phyloP scores from a whole-genome alignment of 2,888 invertebrate species.

The Drosophila formosana region DNA sequence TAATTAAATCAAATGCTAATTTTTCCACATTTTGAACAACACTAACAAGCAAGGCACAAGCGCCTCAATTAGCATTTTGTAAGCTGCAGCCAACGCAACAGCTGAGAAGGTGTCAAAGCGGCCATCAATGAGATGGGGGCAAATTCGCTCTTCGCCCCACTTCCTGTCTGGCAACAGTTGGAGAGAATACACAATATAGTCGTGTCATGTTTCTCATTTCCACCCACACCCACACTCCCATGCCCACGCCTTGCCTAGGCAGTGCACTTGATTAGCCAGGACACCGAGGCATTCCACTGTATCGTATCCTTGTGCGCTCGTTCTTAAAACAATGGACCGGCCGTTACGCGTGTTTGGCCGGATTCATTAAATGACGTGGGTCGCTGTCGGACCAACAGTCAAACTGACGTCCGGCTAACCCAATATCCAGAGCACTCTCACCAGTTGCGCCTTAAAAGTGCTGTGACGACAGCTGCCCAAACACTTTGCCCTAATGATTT shows the following conservation, averaged over 20 bases:
- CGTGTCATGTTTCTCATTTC: conserved; percentile 37
- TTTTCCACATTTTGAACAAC: conserved; percentile 34
- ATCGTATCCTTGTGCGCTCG: background rate
- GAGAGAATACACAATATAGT: conserved; percentile 33
- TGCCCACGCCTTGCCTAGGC: conserved; percentile 38
- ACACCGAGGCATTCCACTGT: conserved; percentile 37
- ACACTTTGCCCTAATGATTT: conserved; percentile 50
- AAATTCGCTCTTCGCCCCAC: background rate
- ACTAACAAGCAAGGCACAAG: conserved; percentile 3
- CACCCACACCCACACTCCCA: background rate
- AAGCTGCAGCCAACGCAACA: conserved; percentile 20
- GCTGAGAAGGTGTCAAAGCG: conserved; percentile 28
- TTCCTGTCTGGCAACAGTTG: conserved; percentile 42
- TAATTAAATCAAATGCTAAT: conserved; percentile 63
- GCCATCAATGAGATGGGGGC: conserved; percentile 21
- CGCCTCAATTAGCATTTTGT: conserved; percentile 58
- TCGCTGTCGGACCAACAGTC: conserved; percentile 29
- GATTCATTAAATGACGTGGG: conserved; percentile 54
- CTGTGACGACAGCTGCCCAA: conserved; percentile 58
- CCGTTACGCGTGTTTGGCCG: conserved; percentile 29
- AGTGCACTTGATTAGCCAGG: conserved; percentile 67
- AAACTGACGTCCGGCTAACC: conserved; percentile 13
- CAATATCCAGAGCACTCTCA: conserved; percentile 28
- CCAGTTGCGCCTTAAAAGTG: conserved; percentile 51
- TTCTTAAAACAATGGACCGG: conserved; percentile 31